Evolutionary conservation across 1,140 invertebrate genomes (phyloP).

Genomic region (Caenorhabditis brenneri): DNA sequence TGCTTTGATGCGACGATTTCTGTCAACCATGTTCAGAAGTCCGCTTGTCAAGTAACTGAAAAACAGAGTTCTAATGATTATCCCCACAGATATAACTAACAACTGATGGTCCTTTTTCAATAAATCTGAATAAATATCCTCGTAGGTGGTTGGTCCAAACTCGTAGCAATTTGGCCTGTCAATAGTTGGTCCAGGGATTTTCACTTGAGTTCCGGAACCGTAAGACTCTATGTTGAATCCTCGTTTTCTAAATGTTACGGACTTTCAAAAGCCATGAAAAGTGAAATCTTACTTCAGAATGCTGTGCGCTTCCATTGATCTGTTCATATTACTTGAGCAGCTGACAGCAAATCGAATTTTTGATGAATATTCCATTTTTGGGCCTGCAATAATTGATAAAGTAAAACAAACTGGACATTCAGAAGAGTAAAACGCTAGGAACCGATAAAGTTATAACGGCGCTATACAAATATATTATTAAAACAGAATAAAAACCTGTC

Average conservation of each 20-base stretch:
- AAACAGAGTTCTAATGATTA: neutral
- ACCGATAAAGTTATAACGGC: too few species aligned
- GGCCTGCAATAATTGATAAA: neutral
- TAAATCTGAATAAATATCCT: slow-evolving; percentile 95
- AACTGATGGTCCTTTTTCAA: slow-evolving; percentile 75
- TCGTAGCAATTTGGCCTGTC: slow-evolving; percentile 98
- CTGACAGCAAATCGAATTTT: slow-evolving; percentile 80
- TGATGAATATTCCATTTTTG: neutral
- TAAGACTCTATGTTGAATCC: slow-evolving; percentile 89
- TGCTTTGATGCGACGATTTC: slow-evolving; percentile 92
- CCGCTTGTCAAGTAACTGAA: slow-evolving; percentile 96
- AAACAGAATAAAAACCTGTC: too few species aligned
- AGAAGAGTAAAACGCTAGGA: too few species aligned
- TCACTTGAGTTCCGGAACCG: slow-evolving; percentile 91
- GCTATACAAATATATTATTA: too few species aligned
- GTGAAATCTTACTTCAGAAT: slow-evolving; percentile 79
- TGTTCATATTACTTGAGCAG: slow-evolving; percentile 98
- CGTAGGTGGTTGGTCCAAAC: slow-evolving; percentile 89
- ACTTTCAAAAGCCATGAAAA: neutral
- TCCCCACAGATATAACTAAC: slow-evolving; percentile 61
- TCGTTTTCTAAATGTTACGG: slow-evolving; percentile 10
- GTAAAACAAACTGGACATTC: neutral
- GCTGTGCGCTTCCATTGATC: slow-evolving; percentile 98
- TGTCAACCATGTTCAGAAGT: slow-evolving; percentile 94
- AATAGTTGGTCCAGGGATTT: slow-evolving; percentile 89